Percentiles rank a stretch among this genome's conserved stretches.
Evolutionary conservation across 2,797 vertebrate genomes (phyloP).

Genomic region (Pogonophryne albipinna): DNA sequence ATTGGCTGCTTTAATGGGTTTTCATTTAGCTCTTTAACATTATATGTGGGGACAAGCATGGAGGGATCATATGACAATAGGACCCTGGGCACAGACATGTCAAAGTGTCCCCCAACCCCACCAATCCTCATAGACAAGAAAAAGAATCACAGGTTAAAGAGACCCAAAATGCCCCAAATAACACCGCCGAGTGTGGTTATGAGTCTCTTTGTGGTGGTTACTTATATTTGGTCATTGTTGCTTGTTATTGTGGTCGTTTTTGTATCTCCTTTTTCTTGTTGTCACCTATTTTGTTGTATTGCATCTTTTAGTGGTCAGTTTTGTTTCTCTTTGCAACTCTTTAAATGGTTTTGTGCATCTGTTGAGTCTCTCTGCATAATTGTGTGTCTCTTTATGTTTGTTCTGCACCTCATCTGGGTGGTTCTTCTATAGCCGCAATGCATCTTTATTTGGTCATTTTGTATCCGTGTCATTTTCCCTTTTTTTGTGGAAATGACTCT

Average conservation of each 20-base stretch:
- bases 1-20: constrained; percentile 39
- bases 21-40: constrained; percentile 21
- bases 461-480: background rate
- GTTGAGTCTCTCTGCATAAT: too few species aligned
- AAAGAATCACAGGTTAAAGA: background rate
- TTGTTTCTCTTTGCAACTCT: background rate
- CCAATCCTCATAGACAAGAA: background rate
- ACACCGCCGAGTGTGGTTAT: background rate
- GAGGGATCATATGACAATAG: constrained; percentile 24
- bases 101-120: too few species aligned
- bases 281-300: accelerated
- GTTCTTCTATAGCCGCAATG: background rate
- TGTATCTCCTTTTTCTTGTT: accelerated
- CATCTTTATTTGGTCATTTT: background rate
- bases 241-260: background rate
- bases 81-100: background rate
- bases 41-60: constrained; percentile 12
- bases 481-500: background rate
- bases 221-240: too few species aligned
- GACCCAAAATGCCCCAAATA: background rate
- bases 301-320: background rate
- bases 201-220: background rate
- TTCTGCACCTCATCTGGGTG: background rate
- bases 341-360: background rate
- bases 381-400: background rate